Conservation (phyloP, 2,113 vertebrate species). For the Marmota flaviventris region DNA sequence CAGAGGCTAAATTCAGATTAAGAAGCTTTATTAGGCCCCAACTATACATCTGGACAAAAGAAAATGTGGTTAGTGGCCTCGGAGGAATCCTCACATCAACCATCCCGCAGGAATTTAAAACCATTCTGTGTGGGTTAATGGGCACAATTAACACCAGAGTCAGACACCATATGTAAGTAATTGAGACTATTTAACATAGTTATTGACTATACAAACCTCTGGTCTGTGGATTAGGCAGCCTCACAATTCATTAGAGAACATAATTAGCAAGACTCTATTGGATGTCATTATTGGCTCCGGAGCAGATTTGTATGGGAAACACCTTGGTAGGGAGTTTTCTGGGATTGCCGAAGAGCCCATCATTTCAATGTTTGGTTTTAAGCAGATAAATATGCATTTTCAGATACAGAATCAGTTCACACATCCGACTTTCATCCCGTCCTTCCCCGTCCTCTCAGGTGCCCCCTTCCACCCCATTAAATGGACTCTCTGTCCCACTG, state of each 20-base stretch:
- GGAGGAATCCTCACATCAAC: not conserved
- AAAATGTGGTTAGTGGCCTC: conserved; percentile 1
- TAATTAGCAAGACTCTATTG: conserved; percentile 64
- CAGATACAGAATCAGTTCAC: not conserved
- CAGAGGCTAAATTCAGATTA: not conserved
- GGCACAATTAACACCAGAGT: conserved; percentile 66
- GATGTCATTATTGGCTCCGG: conserved; percentile 22
- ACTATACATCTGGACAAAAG: conserved; percentile 25
- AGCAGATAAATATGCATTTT: not conserved
- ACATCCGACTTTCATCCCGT: not conserved
- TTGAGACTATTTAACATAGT: conserved; percentile 31
- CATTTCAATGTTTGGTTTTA: not conserved
- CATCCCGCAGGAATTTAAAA: conserved; percentile 37
- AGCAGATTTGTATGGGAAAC: not conserved
- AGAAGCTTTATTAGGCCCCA: not conserved
- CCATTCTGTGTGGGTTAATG: conserved; percentile 56
- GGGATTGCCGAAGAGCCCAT: not conserved
- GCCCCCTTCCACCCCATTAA: not conserved
- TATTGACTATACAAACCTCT: conserved; percentile 52
- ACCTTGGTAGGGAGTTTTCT: conserved; percentile 16
- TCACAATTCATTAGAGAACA: conserved; percentile 57
- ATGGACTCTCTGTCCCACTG: not conserved
- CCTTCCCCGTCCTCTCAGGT: not conserved
- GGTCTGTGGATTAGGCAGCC: conserved; percentile 26
- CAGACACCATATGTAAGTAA: conserved; percentile 63